Conservation (phyloP, 2,113 vertebrate species). For the Cyanoderma ruficeps region DNA sequence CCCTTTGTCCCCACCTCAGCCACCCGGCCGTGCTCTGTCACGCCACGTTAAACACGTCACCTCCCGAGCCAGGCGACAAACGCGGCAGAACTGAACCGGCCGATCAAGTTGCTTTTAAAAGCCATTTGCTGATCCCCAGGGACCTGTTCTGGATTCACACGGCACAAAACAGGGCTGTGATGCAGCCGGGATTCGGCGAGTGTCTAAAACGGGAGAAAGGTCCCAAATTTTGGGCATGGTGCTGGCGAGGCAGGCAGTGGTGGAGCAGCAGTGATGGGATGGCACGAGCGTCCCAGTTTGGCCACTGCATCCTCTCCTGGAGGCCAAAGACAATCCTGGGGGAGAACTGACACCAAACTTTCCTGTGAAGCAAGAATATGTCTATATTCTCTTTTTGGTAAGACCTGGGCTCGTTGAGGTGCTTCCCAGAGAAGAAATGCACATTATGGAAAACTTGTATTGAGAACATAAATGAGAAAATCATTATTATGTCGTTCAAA, state of each 20-base stretch:
- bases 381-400: neutral
- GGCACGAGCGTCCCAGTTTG: neutral
- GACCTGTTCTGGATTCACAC: neutral
- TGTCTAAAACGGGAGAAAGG: rapidly evolving
- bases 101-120: neutral
- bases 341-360: neutral
- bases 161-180: neutral
- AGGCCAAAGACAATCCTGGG: rapidly evolving
- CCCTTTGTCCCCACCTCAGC: neutral
- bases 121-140: neutral
- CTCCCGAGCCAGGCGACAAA: neutral
- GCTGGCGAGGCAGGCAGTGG: rapidly evolving
- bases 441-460: rapidly evolving
- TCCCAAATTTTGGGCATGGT: neutral
- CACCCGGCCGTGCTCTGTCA: rapidly evolving
- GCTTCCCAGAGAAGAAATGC: neutral
- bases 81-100: neutral
- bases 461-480: neutral
- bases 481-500: neutral
- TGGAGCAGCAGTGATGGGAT: neutral
- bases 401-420: neutral
- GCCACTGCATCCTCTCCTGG: rapidly evolving
- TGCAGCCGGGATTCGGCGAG: rapidly evolving
- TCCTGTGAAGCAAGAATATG: neutral
- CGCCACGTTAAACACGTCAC: neutral